phyloP scores from a whole-genome alignment of 2,888 invertebrate genomes.

The Dexiosoma caninum region DNA sequence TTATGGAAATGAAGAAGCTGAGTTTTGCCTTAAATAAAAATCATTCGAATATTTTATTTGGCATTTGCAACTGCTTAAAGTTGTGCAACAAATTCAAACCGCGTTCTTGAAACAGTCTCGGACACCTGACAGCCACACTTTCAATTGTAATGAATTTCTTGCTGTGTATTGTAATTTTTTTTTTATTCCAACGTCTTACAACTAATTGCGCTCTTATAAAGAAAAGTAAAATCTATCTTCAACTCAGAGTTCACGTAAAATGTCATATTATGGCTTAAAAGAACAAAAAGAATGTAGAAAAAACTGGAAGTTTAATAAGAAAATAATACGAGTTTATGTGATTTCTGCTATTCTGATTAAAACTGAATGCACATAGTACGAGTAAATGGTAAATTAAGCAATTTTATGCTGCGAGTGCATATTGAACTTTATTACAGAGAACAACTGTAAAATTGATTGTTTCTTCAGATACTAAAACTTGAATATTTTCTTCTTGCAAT shows the following conservation, averaged over 20 bases:
- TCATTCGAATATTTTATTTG: too few species aligned
- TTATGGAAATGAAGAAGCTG: too few species aligned
- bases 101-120: too few species aligned
- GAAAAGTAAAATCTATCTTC: not conserved
- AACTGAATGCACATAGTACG: conserved; percentile 8
- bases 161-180: too few species aligned
- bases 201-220: not conserved
- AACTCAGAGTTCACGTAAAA: not conserved
- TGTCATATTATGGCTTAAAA: not conserved
- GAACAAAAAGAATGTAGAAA: not conserved
- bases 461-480: not conserved
- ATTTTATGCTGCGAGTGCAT: not conserved
- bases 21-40: too few species aligned
- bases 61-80: too few species aligned
- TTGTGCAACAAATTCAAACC: too few species aligned
- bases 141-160: too few species aligned
- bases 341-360: conserved; percentile 28
- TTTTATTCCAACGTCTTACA: not conserved
- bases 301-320: not conserved
- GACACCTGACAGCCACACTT: too few species aligned
- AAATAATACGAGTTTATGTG: not conserved
- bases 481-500: not conserved
- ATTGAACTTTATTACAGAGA: conserved; percentile 13
- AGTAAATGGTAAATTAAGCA: conserved; percentile 33
- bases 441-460: conserved; percentile 30